These are phyloP conservation scores for Mormyrus proboscirostris DNA, from an alignment of 2,797 vertebrate species.

Conservation along the genomic window DNA sequence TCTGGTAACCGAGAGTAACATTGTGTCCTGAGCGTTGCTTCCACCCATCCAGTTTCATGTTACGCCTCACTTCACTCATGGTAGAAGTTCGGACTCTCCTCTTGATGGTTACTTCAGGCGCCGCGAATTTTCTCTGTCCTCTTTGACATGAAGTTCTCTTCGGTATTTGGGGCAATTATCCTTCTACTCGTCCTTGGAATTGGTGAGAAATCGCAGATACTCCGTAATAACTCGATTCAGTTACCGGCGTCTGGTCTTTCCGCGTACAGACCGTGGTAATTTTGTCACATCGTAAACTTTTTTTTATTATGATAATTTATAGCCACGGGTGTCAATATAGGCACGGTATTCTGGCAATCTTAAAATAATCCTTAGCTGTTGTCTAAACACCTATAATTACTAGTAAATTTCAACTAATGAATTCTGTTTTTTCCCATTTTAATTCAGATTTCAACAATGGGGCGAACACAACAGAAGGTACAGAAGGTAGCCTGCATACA, in stretches of 20 bases:
- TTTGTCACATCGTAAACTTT: conserved; percentile 1
- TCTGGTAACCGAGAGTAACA: conserved; percentile 63
- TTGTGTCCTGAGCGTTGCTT: conserved; percentile 46
- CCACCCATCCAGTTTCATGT: conserved; percentile 62
- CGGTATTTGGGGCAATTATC: conserved; percentile 60
- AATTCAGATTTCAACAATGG: conserved; percentile 43
- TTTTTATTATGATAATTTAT: neutral
- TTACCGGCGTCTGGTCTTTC: neutral
- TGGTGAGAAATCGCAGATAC: conserved; percentile 52
- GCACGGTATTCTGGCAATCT: neutral
- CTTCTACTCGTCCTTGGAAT: conserved; percentile 61
- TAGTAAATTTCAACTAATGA: neutral
- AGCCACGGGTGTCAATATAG: neutral
- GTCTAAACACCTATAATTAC: neutral
- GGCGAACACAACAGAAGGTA: neutral
- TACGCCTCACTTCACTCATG: conserved; percentile 56
- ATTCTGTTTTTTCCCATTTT: conserved; percentile 12
- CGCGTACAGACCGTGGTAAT: conserved; percentile 23
- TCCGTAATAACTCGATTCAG: neutral
- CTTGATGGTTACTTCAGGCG: conserved; percentile 49
- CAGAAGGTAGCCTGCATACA: conserved; percentile 25
- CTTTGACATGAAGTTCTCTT: conserved; percentile 68
- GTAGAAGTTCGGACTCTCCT: conserved; percentile 47
- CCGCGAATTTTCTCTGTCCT: conserved; percentile 50
- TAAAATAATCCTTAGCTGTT: neutral